phyloP scores from a whole-genome alignment of 2,113 vertebrate genomes.

The Cepphus grylle region DNA sequence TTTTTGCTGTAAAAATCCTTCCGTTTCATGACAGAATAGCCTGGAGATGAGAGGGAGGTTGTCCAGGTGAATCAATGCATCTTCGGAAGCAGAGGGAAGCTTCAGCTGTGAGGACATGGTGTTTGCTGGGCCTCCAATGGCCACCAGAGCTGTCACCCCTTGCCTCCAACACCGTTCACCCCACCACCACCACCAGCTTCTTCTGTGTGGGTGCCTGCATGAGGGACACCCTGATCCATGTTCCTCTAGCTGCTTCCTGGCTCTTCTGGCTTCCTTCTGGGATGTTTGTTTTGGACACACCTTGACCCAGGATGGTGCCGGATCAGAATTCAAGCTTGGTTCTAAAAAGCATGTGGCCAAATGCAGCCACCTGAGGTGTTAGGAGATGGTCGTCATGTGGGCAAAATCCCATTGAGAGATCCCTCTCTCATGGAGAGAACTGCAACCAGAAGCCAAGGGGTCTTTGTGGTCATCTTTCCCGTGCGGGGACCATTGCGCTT shows the following conservation, averaged over 20 bases:
- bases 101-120: background rate
- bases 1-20: background rate
- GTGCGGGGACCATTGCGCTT: accelerated
- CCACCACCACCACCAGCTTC: accelerated
- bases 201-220: accelerated
- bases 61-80: background rate
- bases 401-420: background rate
- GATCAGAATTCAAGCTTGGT: background rate
- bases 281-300: background rate
- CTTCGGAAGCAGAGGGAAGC: background rate
- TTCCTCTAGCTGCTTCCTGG: background rate
- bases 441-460: background rate
- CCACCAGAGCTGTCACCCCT: background rate
- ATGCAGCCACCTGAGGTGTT: background rate
- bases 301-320: background rate
- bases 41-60: background rate
- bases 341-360: background rate
- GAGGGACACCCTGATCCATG: background rate
- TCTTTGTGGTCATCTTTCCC: background rate
- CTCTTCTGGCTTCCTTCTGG: background rate
- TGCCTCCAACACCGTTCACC: accelerated
- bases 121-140: background rate
- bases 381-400: background rate
- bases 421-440: background rate
- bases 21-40: background rate